These are phyloP conservation scores for Coptotermes formosanus DNA, from an alignment of 1,140 invertebrate species.

Conservation along the genomic window DNA sequence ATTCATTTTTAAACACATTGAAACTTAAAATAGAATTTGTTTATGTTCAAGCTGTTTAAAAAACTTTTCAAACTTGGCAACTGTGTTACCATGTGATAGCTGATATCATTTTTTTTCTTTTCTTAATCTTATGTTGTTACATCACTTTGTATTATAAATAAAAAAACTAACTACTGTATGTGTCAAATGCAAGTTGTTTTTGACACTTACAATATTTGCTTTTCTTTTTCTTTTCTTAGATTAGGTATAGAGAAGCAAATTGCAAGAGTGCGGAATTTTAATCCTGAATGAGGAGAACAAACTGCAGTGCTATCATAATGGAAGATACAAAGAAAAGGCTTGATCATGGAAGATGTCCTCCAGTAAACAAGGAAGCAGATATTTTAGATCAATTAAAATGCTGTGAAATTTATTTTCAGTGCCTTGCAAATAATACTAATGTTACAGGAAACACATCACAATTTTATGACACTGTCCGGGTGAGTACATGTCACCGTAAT, in stretches of 20 bases:
- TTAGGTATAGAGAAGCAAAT: not conserved
- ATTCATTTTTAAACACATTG: no score
- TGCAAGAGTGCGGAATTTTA: constrained; percentile 22
- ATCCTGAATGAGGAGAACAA: not conserved
- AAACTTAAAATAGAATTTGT: no score
- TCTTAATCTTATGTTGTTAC: no score
- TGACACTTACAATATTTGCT: no score
- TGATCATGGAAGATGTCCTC: not conserved
- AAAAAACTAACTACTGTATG: no score
- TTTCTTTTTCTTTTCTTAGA: constrained; percentile 17
- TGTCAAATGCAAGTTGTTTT: no score
- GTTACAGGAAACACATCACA: not conserved
- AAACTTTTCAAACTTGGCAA: no score
- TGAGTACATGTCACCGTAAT: not conserved
- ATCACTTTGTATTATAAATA: no score
- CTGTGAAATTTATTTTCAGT: not conserved
- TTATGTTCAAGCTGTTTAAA: no score
- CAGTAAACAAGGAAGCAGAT: not conserved
- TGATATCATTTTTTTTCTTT: no score
- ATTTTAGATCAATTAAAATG: not conserved
- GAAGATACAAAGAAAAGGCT: not conserved
- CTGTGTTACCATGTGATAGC: no score
- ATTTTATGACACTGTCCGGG: not conserved
- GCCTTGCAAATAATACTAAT: not conserved
- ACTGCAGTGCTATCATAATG: not conserved